These are phyloP conservation scores for Augochlora pura DNA, from an alignment of 1,140 invertebrate species.

Conservation along the genomic window DNA sequence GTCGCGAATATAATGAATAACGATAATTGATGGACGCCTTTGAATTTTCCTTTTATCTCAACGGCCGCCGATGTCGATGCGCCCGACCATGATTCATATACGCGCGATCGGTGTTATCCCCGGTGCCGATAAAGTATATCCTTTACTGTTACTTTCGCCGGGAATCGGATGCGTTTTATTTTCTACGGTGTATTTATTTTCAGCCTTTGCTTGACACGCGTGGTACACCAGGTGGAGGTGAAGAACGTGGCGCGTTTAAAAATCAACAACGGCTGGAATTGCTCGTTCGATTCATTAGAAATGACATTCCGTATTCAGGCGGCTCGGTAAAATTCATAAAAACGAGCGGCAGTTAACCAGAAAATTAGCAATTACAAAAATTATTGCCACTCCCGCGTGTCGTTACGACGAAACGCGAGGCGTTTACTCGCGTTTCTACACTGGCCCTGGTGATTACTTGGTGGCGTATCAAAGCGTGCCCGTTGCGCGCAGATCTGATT, in stretches of 20 bases:
- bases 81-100: not conserved
- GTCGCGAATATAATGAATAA: slow-evolving; percentile 27
- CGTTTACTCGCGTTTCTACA: slow-evolving; percentile 4
- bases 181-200: too few species aligned
- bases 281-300: not conserved
- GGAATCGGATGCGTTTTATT: not conserved
- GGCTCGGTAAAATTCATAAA: not conserved
- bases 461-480: not conserved
- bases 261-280: not conserved
- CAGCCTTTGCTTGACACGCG: too few species aligned
- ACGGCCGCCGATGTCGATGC: not conserved
- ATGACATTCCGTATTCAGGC: not conserved
- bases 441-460: not conserved
- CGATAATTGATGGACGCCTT: slow-evolving; percentile 34
- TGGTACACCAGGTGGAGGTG: too few species aligned
- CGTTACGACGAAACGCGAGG: not conserved
- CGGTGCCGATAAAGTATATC: not conserved
- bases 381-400: slow-evolving; percentile 6
- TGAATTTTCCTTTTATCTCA: slow-evolving; percentile 9
- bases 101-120: not conserved
- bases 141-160: not conserved
- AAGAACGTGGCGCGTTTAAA: too few species aligned
- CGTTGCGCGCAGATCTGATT: slow-evolving; percentile 10
- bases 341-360: not conserved
- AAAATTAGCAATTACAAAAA: slow-evolving; percentile 24